phyloP scores from a whole-genome alignment of 2,797 vertebrate species.

The Brotogeris chrysoptera region DNA sequence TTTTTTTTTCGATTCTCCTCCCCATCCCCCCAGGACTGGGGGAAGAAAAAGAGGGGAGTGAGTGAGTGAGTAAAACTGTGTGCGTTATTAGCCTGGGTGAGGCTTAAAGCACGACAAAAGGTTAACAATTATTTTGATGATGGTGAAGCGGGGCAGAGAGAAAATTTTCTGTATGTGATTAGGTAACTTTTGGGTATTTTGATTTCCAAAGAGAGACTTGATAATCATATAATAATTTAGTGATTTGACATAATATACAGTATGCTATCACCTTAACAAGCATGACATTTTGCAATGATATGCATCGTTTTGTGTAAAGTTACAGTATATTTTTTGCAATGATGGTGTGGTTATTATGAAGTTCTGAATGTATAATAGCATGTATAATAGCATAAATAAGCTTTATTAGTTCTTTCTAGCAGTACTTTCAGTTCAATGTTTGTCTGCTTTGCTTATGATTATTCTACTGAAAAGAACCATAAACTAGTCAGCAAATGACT shows the following conservation, averaged over 20 bases:
- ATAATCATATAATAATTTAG: neutral
- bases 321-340: neutral
- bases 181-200: neutral
- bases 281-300: neutral
- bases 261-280: neutral
- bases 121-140: neutral
- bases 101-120: too few species aligned
- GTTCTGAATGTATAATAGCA: neutral
- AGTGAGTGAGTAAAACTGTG: too few species aligned
- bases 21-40: too few species aligned
- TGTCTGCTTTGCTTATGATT: neutral
- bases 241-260: neutral
- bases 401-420: neutral
- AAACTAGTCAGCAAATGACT: neutral
- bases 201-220: neutral
- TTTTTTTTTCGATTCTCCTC: too few species aligned
- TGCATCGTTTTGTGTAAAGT: neutral
- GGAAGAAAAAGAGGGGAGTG: too few species aligned
- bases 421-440: neutral
- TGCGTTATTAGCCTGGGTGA: too few species aligned
- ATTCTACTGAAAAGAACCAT: neutral
- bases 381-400: neutral
- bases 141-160: neutral
- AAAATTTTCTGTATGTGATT: neutral
- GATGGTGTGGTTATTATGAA: neutral